Evolutionary conservation across 2,888 invertebrate genomes (phyloP).

Genomic region (Platycnemis pennipes): DNA sequence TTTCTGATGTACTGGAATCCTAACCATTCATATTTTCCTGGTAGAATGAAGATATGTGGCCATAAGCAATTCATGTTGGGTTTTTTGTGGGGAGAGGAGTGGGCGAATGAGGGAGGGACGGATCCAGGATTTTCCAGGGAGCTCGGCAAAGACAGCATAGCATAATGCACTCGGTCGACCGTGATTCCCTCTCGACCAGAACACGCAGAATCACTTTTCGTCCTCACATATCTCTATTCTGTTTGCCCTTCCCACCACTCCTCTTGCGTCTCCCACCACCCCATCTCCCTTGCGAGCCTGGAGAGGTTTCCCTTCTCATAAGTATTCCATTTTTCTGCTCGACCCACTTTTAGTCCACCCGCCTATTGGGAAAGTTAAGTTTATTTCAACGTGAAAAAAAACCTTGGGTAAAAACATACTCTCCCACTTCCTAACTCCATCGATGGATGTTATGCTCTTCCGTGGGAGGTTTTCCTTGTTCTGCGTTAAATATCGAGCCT

Average conservation of each 20-base stretch:
- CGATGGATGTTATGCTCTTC: neutral
- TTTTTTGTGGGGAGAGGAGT: neutral
- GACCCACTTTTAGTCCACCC: neutral
- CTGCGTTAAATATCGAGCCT: neutral
- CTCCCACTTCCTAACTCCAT: neutral
- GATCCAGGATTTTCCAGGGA: neutral
- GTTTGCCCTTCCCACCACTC: neutral
- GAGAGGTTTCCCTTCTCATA: neutral
- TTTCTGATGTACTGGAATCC: too few species aligned
- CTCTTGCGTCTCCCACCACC: neutral
- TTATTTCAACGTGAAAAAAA: conserved; percentile 2
- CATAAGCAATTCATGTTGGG: too few species aligned
- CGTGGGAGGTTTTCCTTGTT: conserved; percentile 14
- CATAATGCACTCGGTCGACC: neutral
- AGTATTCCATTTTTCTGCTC: conserved; percentile 28
- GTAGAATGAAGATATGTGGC: too few species aligned
- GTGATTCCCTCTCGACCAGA: neutral
- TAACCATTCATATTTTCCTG: too few species aligned
- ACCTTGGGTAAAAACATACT: neutral
- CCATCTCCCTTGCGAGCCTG: neutral
- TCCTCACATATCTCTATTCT: neutral
- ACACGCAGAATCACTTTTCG: conserved; percentile 28
- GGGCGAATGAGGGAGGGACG: neutral
- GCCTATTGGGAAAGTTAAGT: neutral
- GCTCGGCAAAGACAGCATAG: neutral